Evolutionary conservation across 2,888 invertebrate species (phyloP).

Genomic region (Drosophila gaucha): DNA sequence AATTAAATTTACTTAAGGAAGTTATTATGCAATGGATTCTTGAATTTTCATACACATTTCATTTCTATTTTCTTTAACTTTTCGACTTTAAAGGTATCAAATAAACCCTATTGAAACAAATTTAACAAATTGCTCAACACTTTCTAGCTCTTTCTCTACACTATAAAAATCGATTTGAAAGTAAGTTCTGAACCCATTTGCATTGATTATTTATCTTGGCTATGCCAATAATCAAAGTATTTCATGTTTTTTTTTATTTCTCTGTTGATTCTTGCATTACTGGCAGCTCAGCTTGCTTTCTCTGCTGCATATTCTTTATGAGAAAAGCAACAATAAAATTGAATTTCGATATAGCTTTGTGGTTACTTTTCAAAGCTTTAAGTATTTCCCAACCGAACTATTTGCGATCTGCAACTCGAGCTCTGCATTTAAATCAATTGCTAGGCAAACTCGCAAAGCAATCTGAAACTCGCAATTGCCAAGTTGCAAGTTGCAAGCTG

Average conservation of each 20-base stretch:
- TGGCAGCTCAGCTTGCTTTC: slow-evolving; percentile 7
- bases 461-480: slow-evolving; percentile 20
- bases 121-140: too few relatives aligned
- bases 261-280: not conserved
- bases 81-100: too few relatives aligned
- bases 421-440: slow-evolving; percentile 45
- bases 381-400: slow-evolving; percentile 18
- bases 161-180: not conserved
- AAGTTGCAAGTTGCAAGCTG: slow-evolving; percentile 26
- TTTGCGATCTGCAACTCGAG: slow-evolving; percentile 26
- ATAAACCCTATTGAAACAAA: too few relatives aligned
- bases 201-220: not conserved
- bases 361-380: slow-evolving; percentile 21
- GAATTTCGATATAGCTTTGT: slow-evolving; percentile 23
- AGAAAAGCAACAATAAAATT: not conserved
- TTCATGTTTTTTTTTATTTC: not conserved
- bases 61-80: too few relatives aligned
- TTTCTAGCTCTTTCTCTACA: too few relatives aligned
- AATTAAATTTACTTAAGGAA: not conserved
- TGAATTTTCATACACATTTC: too few relatives aligned
- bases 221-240: not conserved
- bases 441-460: slow-evolving; percentile 25
- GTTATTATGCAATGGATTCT: not conserved
- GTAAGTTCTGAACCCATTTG: too few relatives aligned
- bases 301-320: not conserved